Conservation (phyloP, 1,140 invertebrate species). For the Drosophila serrata region DNA sequence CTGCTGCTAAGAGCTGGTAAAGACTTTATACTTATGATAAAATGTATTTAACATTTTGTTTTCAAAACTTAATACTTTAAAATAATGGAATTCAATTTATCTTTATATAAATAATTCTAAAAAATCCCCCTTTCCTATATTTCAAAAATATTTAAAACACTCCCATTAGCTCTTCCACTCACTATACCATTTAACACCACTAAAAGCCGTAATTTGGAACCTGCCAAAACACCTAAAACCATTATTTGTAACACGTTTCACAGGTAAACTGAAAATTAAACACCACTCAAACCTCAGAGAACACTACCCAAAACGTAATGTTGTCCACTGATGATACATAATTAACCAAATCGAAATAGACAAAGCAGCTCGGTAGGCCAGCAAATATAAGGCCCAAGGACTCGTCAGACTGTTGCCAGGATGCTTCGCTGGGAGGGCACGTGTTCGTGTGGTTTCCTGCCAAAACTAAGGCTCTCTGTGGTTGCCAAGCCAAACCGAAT, state of each 20-base stretch:
- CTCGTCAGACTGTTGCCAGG: slow-evolving; percentile 9
- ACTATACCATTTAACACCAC: slow-evolving; percentile 7
- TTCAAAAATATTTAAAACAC: background rate
- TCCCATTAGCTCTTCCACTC: background rate
- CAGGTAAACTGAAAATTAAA: slow-evolving; percentile 19
- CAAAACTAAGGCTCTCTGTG: slow-evolving; percentile 48
- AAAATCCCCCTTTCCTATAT: background rate
- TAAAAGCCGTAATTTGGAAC: background rate
- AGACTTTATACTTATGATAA: no score
- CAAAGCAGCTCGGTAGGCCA: slow-evolving; percentile 41
- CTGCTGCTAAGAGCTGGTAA: background rate
- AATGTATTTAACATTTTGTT: no score
- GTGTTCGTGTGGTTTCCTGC: slow-evolving; percentile 57
- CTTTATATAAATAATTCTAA: background rate
- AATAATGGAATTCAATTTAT: no score
- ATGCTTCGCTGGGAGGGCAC: slow-evolving; percentile 30
- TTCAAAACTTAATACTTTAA: no score
- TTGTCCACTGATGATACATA: slow-evolving; percentile 39
- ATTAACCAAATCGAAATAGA: slow-evolving; percentile 55
- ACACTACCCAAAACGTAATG: slow-evolving; percentile 15
- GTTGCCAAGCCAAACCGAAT: slow-evolving; percentile 47
- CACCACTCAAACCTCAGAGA: slow-evolving; percentile 20
- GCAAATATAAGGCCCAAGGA: slow-evolving; percentile 27
- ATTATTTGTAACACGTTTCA: slow-evolving; percentile 15
- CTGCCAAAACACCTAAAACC: slow-evolving; percentile 11